Percentiles rank a stretch among this genome's conserved stretches.
phyloP scores from a whole-genome alignment of 2,797 vertebrate species.

The Calcarius lapponicus region DNA sequence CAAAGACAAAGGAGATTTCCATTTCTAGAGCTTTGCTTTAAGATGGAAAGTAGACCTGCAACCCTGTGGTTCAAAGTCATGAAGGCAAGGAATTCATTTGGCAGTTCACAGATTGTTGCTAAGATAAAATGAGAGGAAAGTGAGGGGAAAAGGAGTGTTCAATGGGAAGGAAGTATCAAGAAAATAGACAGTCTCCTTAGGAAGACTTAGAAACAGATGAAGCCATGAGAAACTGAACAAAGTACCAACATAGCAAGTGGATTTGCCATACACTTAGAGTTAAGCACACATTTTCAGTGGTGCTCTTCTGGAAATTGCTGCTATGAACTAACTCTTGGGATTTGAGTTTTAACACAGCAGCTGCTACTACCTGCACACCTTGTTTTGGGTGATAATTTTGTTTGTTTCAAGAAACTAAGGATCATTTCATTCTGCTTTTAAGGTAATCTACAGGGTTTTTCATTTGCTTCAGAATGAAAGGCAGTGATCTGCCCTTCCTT shows the following conservation, averaged over 20 bases:
- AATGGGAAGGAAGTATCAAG: neutral
- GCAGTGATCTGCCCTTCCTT: neutral
- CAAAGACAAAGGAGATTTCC: neutral
- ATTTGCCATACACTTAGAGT: neutral
- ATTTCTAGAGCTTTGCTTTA: neutral
- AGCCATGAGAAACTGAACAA: neutral
- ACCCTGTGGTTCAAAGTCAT: neutral
- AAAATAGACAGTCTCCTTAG: neutral
- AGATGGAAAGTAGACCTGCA: neutral
- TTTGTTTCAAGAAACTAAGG: neutral
- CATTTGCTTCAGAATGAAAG: neutral
- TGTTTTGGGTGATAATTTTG: neutral
- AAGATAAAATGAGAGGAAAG: neutral
- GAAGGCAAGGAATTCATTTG: neutral
- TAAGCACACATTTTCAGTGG: neutral
- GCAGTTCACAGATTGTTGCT: neutral
- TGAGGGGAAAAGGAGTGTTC: neutral
- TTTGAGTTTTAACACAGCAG: neutral
- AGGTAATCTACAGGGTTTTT: accelerated
- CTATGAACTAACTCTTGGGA: neutral
- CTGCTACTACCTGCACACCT: neutral
- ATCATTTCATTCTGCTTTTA: neutral
- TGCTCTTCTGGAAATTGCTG: neutral
- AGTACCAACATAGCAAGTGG: neutral
- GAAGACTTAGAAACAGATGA: neutral